Evolutionary conservation across 2,888 invertebrate genomes (phyloP).

Genomic region (Glaucopsyche alexis): DNA sequence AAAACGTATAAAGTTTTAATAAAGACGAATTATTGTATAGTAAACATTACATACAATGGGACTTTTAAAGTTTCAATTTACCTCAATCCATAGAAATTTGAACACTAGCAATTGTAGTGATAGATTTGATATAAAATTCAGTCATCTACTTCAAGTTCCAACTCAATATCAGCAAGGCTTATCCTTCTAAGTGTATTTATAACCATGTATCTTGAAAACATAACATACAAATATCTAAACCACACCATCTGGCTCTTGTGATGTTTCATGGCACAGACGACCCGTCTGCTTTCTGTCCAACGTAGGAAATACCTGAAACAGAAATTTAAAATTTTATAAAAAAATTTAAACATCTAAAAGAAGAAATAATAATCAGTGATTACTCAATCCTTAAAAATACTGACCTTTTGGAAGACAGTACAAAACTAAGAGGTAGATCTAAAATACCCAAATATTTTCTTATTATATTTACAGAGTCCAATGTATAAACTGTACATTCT

Average conservation of each 20-base stretch:
- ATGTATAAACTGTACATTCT: constrained; percentile 90
- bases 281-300: constrained; percentile 79
- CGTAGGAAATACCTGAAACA: constrained; percentile 82
- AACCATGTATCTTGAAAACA: constrained; percentile 93
- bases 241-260: constrained; percentile 97
- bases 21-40: neutral
- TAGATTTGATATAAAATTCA: constrained; percentile 39
- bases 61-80: neutral
- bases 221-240: constrained; percentile 94
- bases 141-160: constrained; percentile 86
- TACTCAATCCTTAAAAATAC: constrained; percentile 38
- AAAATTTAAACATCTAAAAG: neutral
- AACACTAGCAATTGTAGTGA: neutral
- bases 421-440: constrained; percentile 90
- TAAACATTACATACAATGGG: neutral
- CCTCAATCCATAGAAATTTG: neutral
- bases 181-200: constrained; percentile 92
- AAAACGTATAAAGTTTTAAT: neutral
- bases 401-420: constrained; percentile 89
- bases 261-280: constrained; percentile 89
- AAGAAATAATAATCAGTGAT: no score
- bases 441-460: constrained; percentile 92
- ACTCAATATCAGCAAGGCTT: constrained; percentile 86
- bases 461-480: constrained; percentile 91
- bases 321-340: constrained; percentile 1